Base-by-base conservation (phyloP, 2,888 invertebrate species). In the Seira sanloemensis region DNA sequence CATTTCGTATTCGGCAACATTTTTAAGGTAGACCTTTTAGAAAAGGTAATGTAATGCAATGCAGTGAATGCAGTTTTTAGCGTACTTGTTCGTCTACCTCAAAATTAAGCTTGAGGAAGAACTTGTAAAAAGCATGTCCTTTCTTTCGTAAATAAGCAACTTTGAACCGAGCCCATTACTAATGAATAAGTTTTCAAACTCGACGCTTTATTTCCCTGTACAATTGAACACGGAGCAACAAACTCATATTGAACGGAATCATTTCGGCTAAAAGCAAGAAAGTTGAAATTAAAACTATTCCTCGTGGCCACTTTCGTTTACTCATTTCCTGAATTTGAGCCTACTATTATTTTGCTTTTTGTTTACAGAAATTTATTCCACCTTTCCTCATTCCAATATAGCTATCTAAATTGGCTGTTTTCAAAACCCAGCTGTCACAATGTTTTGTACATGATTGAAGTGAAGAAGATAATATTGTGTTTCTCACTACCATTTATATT, bases 351-450 rank as follows among this genome's bases (percentile, higher is more conserved):
- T 37, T 37, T 12, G 37, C 12, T 12, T 37, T 37, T 37, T 37
- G 37, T 37, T 37, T 12, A 37, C n/a, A 37, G 12, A 37, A 37
- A 37, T 37, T 37, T 37, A 37, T 37, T 37, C 37, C 37, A 37
- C 37, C 37, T 37, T 37, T 37, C 76, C 76, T 67, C 21, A 16
- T 66, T 25, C 66, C 16, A 67, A 19, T 66, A 62, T 66, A 27
- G 16, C 16, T 50, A 46, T 66, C 24, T 76, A 67, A 76, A 76
- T 76, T 76, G 50, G 50, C 46, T 37, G 67, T 76, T 76, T 37
- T 76, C 24, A 66, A 27, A 50, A 46, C 76, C 25, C 9, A 21
- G 16, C 21, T 76, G 76, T 76, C 76, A 76, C 76, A 37, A 37
- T 76, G 26, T 46, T 76, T 65, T 23, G 23, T 18, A n/a, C 26